phyloP scores from a whole-genome alignment of 2,888 invertebrate species.

The Hedychridium roseum region DNA sequence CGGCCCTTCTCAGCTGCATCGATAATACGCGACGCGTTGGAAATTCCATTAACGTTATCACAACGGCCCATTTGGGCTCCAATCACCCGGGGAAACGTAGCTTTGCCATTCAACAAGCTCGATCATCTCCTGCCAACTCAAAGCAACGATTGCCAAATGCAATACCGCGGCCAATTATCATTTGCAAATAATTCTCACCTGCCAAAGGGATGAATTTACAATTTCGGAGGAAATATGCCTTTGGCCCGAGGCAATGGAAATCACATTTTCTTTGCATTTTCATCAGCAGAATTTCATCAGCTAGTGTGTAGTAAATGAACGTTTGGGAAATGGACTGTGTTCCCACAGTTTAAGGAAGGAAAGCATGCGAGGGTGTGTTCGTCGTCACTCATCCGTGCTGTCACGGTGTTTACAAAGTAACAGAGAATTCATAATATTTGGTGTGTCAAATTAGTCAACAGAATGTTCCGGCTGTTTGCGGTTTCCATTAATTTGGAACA shows the following conservation, averaged over 20 bases:
- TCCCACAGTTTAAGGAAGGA: slow-evolving; percentile 6
- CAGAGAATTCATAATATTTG: slow-evolving; percentile 16
- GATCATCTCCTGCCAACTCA: no score
- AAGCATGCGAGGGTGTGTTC: slow-evolving; percentile 1
- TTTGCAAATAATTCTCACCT: no score
- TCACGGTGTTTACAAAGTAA: slow-evolving; percentile 2
- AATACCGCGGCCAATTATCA: no score
- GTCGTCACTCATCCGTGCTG: neutral
- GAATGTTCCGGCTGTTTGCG: neutral
- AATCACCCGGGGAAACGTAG: slow-evolving; percentile 11
- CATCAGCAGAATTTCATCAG: no score
- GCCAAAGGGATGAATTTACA: no score
- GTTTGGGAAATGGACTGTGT: slow-evolving; percentile 11
- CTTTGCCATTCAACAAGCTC: no score
- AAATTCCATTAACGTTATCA: slow-evolving; percentile 25
- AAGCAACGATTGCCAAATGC: no score
- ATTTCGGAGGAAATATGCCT: no score
- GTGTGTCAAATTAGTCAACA: neutral
- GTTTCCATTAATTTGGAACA: no score
- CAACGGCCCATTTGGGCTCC: slow-evolving; percentile 8
- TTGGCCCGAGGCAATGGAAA: no score
- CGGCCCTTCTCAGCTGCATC: neutral
- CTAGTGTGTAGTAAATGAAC: no score
- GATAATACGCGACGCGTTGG: slow-evolving; percentile 7
- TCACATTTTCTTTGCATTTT: no score